Percentiles rank a stretch among this genome's conserved stretches.
Conservation (phyloP, 2,888 invertebrate species). For the Tuta absoluta region DNA sequence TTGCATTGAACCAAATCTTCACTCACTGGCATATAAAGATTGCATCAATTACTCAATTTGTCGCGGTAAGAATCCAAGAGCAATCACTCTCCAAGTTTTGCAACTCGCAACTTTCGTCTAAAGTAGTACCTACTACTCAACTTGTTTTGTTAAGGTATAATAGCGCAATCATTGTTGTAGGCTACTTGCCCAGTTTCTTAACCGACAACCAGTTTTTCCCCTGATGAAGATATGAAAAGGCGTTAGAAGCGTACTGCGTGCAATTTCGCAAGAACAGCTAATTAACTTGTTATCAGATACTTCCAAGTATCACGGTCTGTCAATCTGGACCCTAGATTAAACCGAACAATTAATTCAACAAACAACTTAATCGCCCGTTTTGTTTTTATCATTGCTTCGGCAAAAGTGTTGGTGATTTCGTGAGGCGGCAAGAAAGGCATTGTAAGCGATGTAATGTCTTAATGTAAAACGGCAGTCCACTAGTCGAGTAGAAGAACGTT, state of each 20-base stretch:
- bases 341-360: constrained; percentile 52
- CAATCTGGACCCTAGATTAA: constrained; percentile 55
- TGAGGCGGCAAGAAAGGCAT: constrained; percentile 12
- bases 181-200: constrained; percentile 57
- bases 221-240: constrained; percentile 66
- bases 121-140: constrained; percentile 59
- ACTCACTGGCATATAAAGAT: constrained; percentile 27
- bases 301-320: constrained; percentile 46
- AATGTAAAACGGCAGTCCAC: constrained; percentile 25
- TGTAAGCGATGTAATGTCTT: constrained; percentile 22
- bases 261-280: constrained; percentile 33
- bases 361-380: constrained; percentile 36
- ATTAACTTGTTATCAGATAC: constrained; percentile 43
- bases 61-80: constrained; percentile 49
- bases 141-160: constrained; percentile 68
- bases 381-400: constrained; percentile 24
- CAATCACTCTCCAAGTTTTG: constrained; percentile 49
- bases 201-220: constrained; percentile 71
- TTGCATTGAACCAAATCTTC: constrained; percentile 7
- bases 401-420: background rate
- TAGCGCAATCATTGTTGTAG: constrained; percentile 64
- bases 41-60: constrained; percentile 46
- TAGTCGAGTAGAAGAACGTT: constrained; percentile 24
- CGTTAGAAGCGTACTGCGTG: constrained; percentile 27
- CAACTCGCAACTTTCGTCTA: constrained; percentile 37